A percentile compares a stretch with the other conserved stretches of the same genome.
Conservation (phyloP, 2,888 invertebrate genomes). For the Ecliptopera silaceata region DNA sequence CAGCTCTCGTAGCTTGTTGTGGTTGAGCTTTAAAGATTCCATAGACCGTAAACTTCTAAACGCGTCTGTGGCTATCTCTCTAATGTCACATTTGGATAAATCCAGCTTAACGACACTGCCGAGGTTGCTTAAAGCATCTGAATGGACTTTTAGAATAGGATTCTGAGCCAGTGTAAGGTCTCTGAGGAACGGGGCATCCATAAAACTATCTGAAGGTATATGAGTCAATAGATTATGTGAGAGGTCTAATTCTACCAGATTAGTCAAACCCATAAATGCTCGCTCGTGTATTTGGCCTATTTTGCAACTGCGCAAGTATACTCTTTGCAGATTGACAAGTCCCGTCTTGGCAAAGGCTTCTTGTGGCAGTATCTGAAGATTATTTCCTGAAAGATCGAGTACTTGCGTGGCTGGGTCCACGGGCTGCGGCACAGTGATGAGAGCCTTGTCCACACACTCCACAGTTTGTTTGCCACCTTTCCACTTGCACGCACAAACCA, state of each 20-base stretch:
- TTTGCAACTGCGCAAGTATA: conserved; percentile 92
- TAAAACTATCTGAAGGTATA: conserved; percentile 91
- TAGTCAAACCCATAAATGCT: conserved; percentile 93
- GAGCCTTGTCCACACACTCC: conserved; percentile 92
- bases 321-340: conserved; percentile 92
- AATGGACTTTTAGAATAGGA: conserved; percentile 90
- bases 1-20: conserved; percentile 89
- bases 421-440: conserved; percentile 92
- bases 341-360: conserved; percentile 92
- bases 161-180: conserved; percentile 92
- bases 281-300: conserved; percentile 93
- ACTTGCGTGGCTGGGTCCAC: conserved; percentile 96
- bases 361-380: conserved; percentile 91
- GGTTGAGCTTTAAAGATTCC: conserved; percentile 91
- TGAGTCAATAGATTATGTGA: conserved; percentile 91
- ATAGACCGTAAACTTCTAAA: conserved; percentile 90
- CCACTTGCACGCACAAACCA: conserved; percentile 95
- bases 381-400: conserved; percentile 94
- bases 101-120: conserved; percentile 92
- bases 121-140: conserved; percentile 88
- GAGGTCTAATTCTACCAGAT: conserved; percentile 94
- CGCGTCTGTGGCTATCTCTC: conserved; percentile 87
- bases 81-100: conserved; percentile 91
- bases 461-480: conserved; percentile 96
- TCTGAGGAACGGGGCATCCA: conserved; percentile 90